Percentiles rank a stretch among this genome's conserved stretches.
Evolutionary conservation across 2,888 invertebrate species (phyloP).

Genomic region (Latrodectus hesperus): DNA sequence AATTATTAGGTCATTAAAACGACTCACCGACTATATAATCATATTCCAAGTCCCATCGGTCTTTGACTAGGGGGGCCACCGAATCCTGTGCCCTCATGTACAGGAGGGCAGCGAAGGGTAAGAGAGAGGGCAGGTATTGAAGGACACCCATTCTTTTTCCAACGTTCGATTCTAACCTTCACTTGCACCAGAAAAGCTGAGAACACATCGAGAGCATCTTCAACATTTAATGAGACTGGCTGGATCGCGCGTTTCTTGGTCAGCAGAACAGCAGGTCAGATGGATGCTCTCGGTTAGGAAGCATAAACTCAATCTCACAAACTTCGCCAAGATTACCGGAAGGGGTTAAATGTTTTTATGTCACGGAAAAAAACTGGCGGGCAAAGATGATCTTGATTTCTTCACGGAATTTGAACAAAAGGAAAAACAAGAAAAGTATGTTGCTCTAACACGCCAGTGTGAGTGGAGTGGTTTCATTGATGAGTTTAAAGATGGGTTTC

Average conservation of each 20-base stretch:
- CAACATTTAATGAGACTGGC: neutral
- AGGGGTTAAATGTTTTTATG: constrained; percentile 45
- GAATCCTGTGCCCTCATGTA: constrained; percentile 71
- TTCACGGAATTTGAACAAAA: neutral
- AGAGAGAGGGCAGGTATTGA: constrained; percentile 68
- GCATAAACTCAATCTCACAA: too few relatives aligned
- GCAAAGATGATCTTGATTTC: neutral
- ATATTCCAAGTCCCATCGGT: constrained; percentile 71
- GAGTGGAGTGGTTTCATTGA: too few relatives aligned
- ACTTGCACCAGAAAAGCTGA: neutral
- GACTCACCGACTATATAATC: constrained; percentile 72
- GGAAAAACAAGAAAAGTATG: neutral
- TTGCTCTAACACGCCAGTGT: too few relatives aligned
- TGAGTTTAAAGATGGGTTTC: too few relatives aligned
- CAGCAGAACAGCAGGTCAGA: constrained; percentile 13
- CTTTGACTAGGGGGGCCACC: constrained; percentile 68
- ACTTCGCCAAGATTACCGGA: constrained; percentile 10
- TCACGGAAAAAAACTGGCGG: constrained; percentile 2
- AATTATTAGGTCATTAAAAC: too few relatives aligned
- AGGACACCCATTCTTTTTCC: constrained; percentile 37
- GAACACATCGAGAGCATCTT: neutral
- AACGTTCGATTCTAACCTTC: neutral
- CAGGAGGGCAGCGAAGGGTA: constrained; percentile 70
- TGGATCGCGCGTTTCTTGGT: neutral
- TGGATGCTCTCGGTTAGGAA: neutral